phyloP scores from a whole-genome alignment of 1,140 invertebrate species.

The Agraylea sexmaculata region DNA sequence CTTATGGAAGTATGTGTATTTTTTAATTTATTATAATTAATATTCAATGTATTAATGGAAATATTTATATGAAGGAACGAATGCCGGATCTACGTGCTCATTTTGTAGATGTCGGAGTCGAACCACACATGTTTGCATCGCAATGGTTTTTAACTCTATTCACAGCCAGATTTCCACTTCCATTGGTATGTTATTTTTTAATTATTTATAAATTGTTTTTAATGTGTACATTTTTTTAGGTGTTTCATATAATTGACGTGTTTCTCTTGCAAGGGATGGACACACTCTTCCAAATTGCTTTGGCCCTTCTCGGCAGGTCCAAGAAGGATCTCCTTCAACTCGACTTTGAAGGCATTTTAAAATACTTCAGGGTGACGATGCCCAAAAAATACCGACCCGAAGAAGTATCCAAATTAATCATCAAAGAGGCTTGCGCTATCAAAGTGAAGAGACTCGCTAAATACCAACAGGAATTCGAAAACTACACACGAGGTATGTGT shows the following conservation, averaged over 20 bases:
- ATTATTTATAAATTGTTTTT: background rate
- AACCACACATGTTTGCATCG: constrained; percentile 98
- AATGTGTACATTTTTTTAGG: constrained; percentile 23
- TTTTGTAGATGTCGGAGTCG: constrained; percentile 82
- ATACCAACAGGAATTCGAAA: constrained; percentile 85
- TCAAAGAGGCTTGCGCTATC: constrained; percentile 79
- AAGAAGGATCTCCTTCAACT: constrained; percentile 86
- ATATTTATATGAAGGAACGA: constrained; percentile 59
- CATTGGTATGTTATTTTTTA: constrained; percentile 54
- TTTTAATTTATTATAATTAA: constrained; percentile 3
- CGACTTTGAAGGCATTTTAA: constrained; percentile 95
- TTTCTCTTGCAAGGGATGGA: constrained; percentile 91
- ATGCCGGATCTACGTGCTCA: constrained; percentile 81
- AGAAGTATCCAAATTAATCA: constrained; percentile 75
- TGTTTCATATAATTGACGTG: constrained; percentile 91
- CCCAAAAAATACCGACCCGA: constrained; percentile 93
- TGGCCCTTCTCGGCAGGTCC: constrained; percentile 84
- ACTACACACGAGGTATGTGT: constrained; percentile 51
- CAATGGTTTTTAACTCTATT: constrained; percentile 99
- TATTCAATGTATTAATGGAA: constrained; percentile 10
- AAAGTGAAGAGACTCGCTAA: constrained; percentile 93
- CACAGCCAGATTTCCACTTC: constrained; percentile 95
- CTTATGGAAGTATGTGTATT: constrained; percentile 65
- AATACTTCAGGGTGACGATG: constrained; percentile 74
- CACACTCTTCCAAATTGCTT: constrained; percentile 90